Conservation (phyloP, 1,140 invertebrate species). For the Ylistrum balloti region DNA sequence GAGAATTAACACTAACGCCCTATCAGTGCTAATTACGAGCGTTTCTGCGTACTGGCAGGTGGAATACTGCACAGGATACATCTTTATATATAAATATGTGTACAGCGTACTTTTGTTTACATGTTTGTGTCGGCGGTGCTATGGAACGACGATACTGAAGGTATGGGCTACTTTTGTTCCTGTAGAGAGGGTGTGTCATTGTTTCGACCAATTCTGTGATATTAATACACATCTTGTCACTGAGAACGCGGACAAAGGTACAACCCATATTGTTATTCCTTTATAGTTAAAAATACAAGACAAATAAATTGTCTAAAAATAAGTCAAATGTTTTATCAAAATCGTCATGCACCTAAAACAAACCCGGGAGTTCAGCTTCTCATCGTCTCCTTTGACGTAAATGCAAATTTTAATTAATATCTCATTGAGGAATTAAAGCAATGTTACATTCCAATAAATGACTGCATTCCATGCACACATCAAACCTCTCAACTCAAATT, state of each 20-base stretch:
- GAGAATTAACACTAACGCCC: background rate
- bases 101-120: background rate
- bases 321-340: conserved; percentile 17
- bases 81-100: background rate
- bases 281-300: background rate
- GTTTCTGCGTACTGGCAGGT: background rate
- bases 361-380: background rate
- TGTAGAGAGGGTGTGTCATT: background rate
- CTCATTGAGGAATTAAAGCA: background rate
- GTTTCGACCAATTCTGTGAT: background rate
- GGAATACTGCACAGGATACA: background rate
- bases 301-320: background rate
- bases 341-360: background rate
- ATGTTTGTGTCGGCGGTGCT: background rate
- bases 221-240: background rate
- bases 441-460: background rate
- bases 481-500: background rate
- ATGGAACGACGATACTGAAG: background rate
- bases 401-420: conserved; percentile 17
- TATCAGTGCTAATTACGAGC: background rate
- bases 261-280: background rate
- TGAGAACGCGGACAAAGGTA: conserved; percentile 23
- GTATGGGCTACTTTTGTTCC: background rate
- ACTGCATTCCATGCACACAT: background rate
- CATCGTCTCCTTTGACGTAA: background rate